Evolutionary conservation across 2,888 invertebrate genomes (phyloP).

Genomic region (Dicranocentrus wangi): DNA sequence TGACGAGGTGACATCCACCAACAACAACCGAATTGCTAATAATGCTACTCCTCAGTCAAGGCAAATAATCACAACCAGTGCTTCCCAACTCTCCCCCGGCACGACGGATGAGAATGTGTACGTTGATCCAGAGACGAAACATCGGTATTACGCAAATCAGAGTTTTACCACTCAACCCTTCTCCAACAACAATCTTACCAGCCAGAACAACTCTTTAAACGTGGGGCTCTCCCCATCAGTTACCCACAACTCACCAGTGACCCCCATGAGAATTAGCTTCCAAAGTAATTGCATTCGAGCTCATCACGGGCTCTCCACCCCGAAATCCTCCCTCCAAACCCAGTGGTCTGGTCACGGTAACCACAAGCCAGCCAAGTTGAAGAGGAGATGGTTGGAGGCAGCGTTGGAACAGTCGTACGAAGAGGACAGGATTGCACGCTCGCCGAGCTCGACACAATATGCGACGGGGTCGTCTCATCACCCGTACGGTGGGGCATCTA

Average conservation of each 20-base stretch:
- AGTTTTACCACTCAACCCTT: background rate
- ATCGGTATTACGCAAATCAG: constrained; percentile 51
- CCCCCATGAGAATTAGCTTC: constrained; percentile 66
- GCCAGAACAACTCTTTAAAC: constrained; percentile 5
- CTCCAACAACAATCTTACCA: constrained; percentile 3
- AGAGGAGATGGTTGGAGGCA: constrained; percentile 72
- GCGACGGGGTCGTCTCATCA: background rate
- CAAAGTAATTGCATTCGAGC: constrained; percentile 63
- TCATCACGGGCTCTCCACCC: constrained; percentile 42
- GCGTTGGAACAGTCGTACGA: constrained; percentile 60
- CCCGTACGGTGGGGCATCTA: background rate
- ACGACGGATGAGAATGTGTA: constrained; percentile 55
- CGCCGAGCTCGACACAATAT: background rate
- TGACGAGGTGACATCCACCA: background rate
- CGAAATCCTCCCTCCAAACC: constrained; percentile 50
- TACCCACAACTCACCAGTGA: constrained; percentile 21
- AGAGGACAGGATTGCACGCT: constrained; percentile 29
- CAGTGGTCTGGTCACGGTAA: constrained; percentile 1
- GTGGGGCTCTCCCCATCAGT: background rate
- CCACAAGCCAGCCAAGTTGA: constrained; percentile 71
- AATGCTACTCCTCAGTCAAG: constrained; percentile 19
- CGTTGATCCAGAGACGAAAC: constrained; percentile 47
- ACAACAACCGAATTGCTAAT: background rate
- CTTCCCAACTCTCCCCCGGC: constrained; percentile 56
- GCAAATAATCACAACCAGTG: background rate